Base-by-base conservation (phyloP, 1,140 invertebrate genomes). In the Macrosteles quadrilineatus region DNA sequence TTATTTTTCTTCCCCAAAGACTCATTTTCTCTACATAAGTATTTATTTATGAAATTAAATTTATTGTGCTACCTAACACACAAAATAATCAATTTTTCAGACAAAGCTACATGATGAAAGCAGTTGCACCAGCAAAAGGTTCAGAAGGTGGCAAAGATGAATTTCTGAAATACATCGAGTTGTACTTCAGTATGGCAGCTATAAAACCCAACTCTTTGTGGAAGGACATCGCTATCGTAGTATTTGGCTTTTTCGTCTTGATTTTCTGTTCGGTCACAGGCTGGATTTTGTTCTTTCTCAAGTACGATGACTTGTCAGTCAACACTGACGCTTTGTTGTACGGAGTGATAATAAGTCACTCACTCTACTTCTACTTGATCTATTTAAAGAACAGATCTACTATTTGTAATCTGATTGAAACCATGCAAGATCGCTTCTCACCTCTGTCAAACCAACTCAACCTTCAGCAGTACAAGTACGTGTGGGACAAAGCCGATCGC, bases 211-310 rank as follows among this genome's bases (percentile, higher is more conserved):
- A 36, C 32, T 36, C 32, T 36, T 36, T 36, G 4, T 36, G 32
- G 32, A 36, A 36, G 32, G 32, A 36, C 14, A 14, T 36, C 14
- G 4, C 32, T 6, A 4, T 36, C 4, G 32, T 36, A 14, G 4
- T 4, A 4, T 36, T 36, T 36, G 32, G 32, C 14, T 4, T 36
- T 4, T 59, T 50, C 17, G 55, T 25, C 21, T 27, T 29, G 55
- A 59, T 14, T n/a, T 14, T 59, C 14, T 14, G 14, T 27, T 25
- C 14, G 25, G 23, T 59, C 25, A 59, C 14, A 21, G 55, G 55
- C 55, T 59, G 55, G 55, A 6, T 21, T n/a, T 27, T 59, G 55
- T 59, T 59, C 55, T 59, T 27, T 25, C 25, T 27, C 21, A 59
- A 59, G 23, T 59, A 59, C 55, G 23, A 59, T 29, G 25, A 59